Evolutionary conservation across 2,888 invertebrate species (phyloP), one percentile per base, ranked within the genome.

Genomic region (Caradrina clavipalpis): DNA sequence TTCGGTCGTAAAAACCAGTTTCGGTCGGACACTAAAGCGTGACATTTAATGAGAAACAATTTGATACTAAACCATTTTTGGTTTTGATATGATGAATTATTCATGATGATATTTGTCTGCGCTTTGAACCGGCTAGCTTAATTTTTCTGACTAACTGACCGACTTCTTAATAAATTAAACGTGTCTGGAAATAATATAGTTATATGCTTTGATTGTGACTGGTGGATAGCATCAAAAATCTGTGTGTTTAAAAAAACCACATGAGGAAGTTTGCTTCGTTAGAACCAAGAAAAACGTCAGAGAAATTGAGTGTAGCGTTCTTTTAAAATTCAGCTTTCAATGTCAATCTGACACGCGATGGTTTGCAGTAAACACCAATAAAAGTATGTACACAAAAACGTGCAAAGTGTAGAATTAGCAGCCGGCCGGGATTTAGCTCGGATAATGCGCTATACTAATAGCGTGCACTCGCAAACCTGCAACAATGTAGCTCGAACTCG

Each of bases 291-390:
- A 22, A 31, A n/a, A 19, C 5, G 1, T 39, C 8, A 60, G 15
- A 45, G 6, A n/a, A 39, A 5, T n/a, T 31, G 11, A 39, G 50
- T 35, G 13, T n/a, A 55, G 1, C 3, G 13, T 7, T 61, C 10
- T 69, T 67, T 61, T 26, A 51, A 62, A 62, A 55, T 57, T 39
- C 57, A 55, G 49, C 15, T 35, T 63, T 69, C 67, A 73, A 75
- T 84, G 80, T 67, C 77, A 81, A 61, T 68, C 65, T 72, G 59
- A 57, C 82, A 79, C 69, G 82, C 73, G 58, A 80, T 71, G 59
- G 21, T 10, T 47, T 61, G 57, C 53, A 57, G 47, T 39, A 57
- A 70, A 65, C 31, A 17, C 50, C 35, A 69, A 61, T 69, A 65
- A 68, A 69, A 60, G 45, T 49, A 59, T 53, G 26, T 57, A 67